These are phyloP conservation scores for Acinonyx jubatus DNA, from an alignment of 2,113 vertebrate genomes.

Conservation along the genomic window DNA sequence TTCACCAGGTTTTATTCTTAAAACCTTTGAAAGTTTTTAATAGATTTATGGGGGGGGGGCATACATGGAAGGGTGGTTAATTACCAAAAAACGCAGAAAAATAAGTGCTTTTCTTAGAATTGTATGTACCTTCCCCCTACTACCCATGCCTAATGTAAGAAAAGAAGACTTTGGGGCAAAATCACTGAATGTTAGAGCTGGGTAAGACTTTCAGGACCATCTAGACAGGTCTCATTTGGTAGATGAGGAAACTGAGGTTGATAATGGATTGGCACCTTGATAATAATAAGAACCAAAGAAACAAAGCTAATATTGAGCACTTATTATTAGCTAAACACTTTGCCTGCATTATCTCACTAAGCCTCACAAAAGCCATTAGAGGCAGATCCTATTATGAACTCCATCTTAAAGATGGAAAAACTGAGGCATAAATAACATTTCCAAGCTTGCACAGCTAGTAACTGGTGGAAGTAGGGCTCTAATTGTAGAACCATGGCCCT, in stretches of 20 bases:
- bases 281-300: neutral
- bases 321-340: neutral
- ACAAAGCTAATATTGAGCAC: neutral
- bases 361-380: neutral
- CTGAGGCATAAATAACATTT: neutral
- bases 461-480: neutral
- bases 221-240: neutral
- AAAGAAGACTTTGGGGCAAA: neutral
- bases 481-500: neutral
- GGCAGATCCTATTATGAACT: neutral
- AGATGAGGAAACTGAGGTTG: neutral
- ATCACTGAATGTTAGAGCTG: neutral
- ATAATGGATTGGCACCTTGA: neutral
- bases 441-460: neutral
- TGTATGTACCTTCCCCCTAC: neutral
- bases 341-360: neutral
- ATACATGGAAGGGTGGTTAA: neutral
- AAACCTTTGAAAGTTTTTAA: conserved; percentile 49
- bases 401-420: neutral
- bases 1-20: conserved; percentile 48
- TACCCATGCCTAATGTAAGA: neutral
- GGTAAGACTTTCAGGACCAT: neutral
- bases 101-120: neutral
- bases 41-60: neutral
- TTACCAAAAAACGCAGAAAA: conserved; percentile 16